These are phyloP conservation scores for Diploptera punctata DNA, from an alignment of 2,888 invertebrate genomes.

Conservation along the genomic window DNA sequence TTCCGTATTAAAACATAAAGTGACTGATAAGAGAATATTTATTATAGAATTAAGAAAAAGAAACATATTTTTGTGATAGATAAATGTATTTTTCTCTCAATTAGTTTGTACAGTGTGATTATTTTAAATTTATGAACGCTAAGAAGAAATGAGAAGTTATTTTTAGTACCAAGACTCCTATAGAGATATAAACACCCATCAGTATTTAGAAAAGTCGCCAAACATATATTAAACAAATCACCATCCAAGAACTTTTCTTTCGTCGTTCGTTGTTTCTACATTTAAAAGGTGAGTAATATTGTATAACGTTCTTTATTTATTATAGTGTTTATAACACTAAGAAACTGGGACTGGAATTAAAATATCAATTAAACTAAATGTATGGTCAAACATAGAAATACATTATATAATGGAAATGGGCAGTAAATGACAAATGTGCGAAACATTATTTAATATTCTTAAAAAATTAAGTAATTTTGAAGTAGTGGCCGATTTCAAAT, in stretches of 20 bases:
- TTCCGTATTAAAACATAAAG: neutral
- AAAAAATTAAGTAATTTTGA: too few relatives aligned
- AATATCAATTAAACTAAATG: too few relatives aligned
- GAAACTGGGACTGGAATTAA: too few relatives aligned
- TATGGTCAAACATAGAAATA: too few relatives aligned
- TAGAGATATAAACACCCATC: neutral
- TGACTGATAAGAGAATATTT: neutral
- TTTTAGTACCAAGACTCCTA: constrained; percentile 7
- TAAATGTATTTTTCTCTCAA: constrained; percentile 26
- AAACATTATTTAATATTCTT: too few relatives aligned
- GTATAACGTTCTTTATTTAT: too few relatives aligned
- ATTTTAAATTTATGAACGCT: constrained; percentile 19
- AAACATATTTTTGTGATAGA: constrained; percentile 24
- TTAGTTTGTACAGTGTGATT: constrained; percentile 18
- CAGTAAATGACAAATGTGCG: too few relatives aligned
- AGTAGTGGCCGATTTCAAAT: too few relatives aligned
- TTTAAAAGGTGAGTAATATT: neutral
- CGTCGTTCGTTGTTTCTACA: neutral
- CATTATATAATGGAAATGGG: too few relatives aligned
- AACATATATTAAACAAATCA: neutral
- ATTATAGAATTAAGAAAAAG: neutral
- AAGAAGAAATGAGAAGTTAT: constrained; percentile 26
- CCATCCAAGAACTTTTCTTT: constrained; percentile 2
- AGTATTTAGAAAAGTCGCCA: constrained; percentile 23
- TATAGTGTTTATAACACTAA: too few relatives aligned